These are phyloP conservation scores for Zoanthus sansibaricus DNA, from an alignment of 92 coral and sea anemone genomes.

Conservation along the genomic window DNA sequence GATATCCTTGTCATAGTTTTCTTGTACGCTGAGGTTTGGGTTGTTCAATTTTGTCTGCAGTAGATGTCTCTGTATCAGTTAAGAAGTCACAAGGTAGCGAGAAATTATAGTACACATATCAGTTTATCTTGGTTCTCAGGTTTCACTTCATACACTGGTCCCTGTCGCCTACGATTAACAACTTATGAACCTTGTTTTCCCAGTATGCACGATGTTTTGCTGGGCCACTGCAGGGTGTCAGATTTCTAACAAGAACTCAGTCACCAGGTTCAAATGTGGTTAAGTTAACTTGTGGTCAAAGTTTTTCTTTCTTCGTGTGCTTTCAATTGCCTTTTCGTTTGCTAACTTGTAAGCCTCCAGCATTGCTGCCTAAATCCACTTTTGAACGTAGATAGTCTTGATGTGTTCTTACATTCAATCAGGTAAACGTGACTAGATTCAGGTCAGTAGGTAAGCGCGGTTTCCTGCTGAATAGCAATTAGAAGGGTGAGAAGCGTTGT, in stretches of 20 bases:
- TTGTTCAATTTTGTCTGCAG: neutral
- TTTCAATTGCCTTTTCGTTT: neutral
- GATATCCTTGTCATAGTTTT: too few species aligned
- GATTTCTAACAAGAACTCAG: neutral
- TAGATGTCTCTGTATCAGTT: neutral
- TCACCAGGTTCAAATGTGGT: neutral
- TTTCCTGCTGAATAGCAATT: neutral
- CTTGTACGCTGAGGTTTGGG: neutral
- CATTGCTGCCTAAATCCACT: neutral
- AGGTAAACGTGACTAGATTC: neutral
- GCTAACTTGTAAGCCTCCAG: neutral
- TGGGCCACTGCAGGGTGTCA: neutral
- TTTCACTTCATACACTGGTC: neutral
- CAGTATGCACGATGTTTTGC: neutral
- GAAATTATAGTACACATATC: neutral
- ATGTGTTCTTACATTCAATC: neutral
- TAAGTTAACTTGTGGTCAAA: neutral
- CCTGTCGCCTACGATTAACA: neutral
- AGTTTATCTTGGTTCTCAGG: slow-evolving; percentile 4
- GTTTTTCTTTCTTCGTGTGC: neutral
- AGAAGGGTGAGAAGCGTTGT: slow-evolving; percentile 3
- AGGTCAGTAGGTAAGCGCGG: neutral
- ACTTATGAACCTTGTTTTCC: neutral
- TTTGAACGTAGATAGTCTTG: neutral
- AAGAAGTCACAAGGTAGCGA: slow-evolving; percentile 1